phyloP scores from a whole-genome alignment of 2,113 vertebrate genomes.

The Centrocercus urophasianus region DNA sequence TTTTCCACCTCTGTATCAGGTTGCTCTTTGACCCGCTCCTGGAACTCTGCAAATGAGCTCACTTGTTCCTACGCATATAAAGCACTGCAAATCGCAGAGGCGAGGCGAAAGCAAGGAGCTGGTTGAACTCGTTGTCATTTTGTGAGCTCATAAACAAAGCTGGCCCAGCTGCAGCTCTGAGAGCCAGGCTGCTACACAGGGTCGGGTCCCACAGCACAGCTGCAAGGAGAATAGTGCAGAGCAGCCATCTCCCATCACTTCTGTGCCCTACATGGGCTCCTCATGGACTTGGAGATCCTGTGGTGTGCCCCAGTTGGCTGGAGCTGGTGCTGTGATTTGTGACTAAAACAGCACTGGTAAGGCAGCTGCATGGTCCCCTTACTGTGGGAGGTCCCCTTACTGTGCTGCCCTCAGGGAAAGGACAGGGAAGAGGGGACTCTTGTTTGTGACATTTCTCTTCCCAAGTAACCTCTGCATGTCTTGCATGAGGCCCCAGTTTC shows the following conservation, averaged over 20 bases:
- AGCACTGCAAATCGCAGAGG: not conserved
- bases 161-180: not conserved
- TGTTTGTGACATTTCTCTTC: not conserved
- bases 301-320: too few species aligned
- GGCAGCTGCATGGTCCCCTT: not conserved
- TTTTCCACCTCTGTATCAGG: not conserved
- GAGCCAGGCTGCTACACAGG: not conserved
- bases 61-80: not conserved
- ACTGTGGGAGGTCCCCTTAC: not conserved
- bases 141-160: not conserved
- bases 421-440: not conserved
- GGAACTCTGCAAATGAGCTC: not conserved
- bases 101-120: not conserved
- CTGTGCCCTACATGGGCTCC: not conserved
- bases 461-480: not conserved
- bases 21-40: not conserved
- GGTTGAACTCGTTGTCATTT: rapidly evolving
- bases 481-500: not conserved
- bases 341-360: not conserved
- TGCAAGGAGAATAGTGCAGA: not conserved
- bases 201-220: not conserved
- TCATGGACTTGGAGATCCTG: not conserved
- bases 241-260: not conserved
- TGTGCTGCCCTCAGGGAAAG: not conserved
- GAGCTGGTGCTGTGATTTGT: not conserved